Base-by-base conservation (phyloP, 2,888 invertebrate species). In the Diloba caeruleocephala region DNA sequence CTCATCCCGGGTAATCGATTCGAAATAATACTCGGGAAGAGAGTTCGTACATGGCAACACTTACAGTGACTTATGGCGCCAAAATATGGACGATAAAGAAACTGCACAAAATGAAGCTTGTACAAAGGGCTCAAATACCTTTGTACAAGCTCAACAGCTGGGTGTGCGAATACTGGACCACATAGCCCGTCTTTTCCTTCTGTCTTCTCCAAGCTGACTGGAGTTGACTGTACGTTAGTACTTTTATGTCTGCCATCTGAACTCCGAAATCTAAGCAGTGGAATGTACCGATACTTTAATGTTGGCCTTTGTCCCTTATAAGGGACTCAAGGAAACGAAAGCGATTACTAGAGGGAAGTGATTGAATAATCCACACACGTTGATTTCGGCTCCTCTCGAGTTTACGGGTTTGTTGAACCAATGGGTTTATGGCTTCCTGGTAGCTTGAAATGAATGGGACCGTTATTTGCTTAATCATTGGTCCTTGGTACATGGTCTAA, bases 341-440 rank as follows among this genome's bases (percentile, higher is more conserved):
- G 50, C 57, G 52, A 67, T 71, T 70, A 72, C 60, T 49, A 3
- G 31, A 36, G 49, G 73, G 70, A 71, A 70, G 67, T 56, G 50
- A 68, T 70, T 71, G 48, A 49, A 46, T 49, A 70, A 53, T 59
- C 73, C 33, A 50, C 37, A 46, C 73, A 70, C 71, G 68, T 73
- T 52, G 48, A 65, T 62, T 66, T 71, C 49, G 51, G 56, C 26
- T 56, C 46, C 42, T 67, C 67, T 46, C 49, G 34, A 10, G 34
- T 61, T 71, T 59, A 64, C 54, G 64, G 49, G 74, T 69, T 68
- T 74, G 54, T 77, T 76, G 65, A 76, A 76, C 74, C 52, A 45
- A 44, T 46, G 15, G 21, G 36, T 73, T 73, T 65, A 72, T 64
- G 57, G 63, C 67, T 72, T 76, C 74, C 77, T 64, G 71, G 48